Evolutionary conservation across 1,140 invertebrate genomes (phyloP).

Genomic region (Andricus grossulariae): DNA sequence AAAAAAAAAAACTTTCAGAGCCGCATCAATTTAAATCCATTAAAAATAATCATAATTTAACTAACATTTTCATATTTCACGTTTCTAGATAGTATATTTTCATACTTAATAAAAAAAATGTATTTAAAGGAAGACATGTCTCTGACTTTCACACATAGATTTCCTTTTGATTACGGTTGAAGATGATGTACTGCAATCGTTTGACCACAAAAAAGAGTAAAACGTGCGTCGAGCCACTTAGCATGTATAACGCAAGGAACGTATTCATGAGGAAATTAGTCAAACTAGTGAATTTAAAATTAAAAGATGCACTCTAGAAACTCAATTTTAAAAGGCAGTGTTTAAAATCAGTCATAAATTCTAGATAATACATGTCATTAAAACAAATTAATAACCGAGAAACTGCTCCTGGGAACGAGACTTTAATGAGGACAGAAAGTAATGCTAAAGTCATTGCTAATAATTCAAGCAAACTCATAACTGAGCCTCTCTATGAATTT

Average conservation of each 20-base stretch:
- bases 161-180: not conserved
- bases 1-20: not conserved
- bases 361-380: not conserved
- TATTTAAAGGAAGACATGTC: not conserved
- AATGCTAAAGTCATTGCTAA: not conserved
- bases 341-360: conserved; percentile 5
- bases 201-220: not conserved
- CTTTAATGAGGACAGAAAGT: not conserved
- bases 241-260: not conserved
- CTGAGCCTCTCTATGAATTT: not conserved
- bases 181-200: not conserved
- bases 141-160: not conserved
- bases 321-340: not conserved
- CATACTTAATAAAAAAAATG: not conserved
- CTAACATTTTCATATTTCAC: not conserved
- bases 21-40: too few relatives aligned
- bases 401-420: conserved; percentile 1
- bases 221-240: not conserved
- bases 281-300: not conserved
- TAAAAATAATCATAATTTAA: too few relatives aligned
- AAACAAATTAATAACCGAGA: not conserved
- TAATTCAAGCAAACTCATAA: conserved; percentile 16
- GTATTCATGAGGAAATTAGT: conserved; percentile 4
- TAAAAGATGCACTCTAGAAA: not conserved
- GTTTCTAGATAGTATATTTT: not conserved